A percentile compares a stretch with the other conserved stretches of the same genome.
These are phyloP conservation scores for Acleris sparsana DNA, from an alignment of 2,888 invertebrate species.

Conservation along the genomic window DNA sequence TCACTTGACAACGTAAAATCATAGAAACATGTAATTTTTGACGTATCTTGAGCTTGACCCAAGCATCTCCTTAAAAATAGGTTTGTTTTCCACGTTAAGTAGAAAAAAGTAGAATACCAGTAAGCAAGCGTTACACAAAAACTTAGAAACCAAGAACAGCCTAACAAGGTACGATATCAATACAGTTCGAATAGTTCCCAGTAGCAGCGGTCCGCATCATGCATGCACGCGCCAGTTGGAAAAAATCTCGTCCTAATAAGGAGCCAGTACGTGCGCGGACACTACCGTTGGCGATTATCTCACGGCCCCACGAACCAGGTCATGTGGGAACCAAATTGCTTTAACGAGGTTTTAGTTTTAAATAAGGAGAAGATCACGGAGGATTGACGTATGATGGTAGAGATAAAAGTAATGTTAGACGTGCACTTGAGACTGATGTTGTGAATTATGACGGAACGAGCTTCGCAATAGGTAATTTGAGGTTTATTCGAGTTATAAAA, in stretches of 20 bases:
- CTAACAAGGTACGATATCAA: slow-evolving; percentile 12
- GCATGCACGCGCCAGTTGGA: slow-evolving; percentile 65
- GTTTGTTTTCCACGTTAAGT: too few species aligned
- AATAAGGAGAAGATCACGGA: slow-evolving; percentile 64
- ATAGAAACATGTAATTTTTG: too few species aligned
- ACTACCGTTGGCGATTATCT: slow-evolving; percentile 79
- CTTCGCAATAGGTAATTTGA: neutral
- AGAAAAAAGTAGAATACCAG: too few species aligned
- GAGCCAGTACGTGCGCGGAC: slow-evolving; percentile 73
- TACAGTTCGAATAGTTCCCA: slow-evolving; percentile 49
- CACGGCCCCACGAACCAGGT: slow-evolving; percentile 74
- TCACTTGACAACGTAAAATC: too few species aligned
- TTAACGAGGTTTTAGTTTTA: slow-evolving; percentile 57
- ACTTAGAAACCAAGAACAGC: slow-evolving; percentile 4
- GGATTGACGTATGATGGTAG: slow-evolving; percentile 61
- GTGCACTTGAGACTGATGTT: neutral
- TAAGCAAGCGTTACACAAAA: neutral
- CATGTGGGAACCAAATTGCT: slow-evolving; percentile 72
- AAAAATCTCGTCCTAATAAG: slow-evolving; percentile 74
- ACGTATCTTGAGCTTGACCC: too few species aligned
- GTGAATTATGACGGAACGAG: neutral
- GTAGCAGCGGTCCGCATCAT: slow-evolving; percentile 54
- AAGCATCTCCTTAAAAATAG: too few species aligned
- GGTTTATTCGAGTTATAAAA: neutral
- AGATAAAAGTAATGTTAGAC: slow-evolving; percentile 50